Evolutionary conservation across 1,140 invertebrate genomes (phyloP).

Genomic region (Acarapis woodi): DNA sequence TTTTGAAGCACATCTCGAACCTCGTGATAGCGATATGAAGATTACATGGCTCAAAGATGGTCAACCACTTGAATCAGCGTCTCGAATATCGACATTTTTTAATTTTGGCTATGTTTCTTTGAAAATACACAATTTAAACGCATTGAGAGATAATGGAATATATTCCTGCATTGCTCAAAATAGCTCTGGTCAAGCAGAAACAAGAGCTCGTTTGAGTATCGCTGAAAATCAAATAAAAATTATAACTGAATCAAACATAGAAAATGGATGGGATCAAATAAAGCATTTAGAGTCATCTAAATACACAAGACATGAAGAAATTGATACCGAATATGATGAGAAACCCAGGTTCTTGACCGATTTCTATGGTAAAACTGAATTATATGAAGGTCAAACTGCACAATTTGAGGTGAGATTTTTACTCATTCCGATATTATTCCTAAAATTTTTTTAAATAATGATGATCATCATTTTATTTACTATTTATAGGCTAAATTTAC

Average conservation of each 20-base stretch:
- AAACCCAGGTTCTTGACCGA: conserved; percentile 19
- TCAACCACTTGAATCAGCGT: conserved; percentile 31
- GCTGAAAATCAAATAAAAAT: background rate
- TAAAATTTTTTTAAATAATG: no score
- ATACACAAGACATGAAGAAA: conserved; percentile 41
- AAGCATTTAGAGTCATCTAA: conserved; percentile 67
- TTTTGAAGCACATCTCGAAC: conserved; percentile 79
- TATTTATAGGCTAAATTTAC: no score
- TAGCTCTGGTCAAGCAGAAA: conserved; percentile 4
- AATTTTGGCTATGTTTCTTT: conserved; percentile 74
- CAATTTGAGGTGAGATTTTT: conserved; percentile 92
- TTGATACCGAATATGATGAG: conserved; percentile 74
- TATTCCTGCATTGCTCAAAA: conserved; percentile 57
- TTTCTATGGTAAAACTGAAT: conserved; percentile 29
- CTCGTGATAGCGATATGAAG: conserved; percentile 79
- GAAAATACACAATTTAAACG: conserved; percentile 56
- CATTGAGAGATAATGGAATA: conserved; percentile 50
- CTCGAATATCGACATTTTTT: conserved; percentile 46
- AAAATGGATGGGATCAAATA: conserved; percentile 74
- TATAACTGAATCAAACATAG: conserved; percentile 31
- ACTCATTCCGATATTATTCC: no score
- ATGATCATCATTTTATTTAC: no score
- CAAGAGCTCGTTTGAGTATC: background rate
- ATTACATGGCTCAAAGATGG: conserved; percentile 95
- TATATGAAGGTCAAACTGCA: conserved; percentile 36